These are phyloP conservation scores for Philopotamus ludificatus DNA, from an alignment of 1,140 invertebrate species.

Conservation along the genomic window DNA sequence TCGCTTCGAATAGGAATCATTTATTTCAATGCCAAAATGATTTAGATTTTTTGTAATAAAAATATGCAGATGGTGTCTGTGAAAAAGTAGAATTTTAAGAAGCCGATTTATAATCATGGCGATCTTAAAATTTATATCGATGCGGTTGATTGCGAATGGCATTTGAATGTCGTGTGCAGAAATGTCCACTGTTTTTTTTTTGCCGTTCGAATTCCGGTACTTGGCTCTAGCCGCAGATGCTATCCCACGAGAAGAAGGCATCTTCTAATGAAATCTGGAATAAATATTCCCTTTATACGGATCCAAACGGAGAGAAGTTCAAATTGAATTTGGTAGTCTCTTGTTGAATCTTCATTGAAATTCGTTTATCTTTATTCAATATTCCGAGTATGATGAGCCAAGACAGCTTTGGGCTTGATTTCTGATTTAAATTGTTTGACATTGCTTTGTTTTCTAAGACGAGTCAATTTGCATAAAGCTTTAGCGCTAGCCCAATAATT, in stretches of 20 bases:
- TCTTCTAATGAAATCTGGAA: conserved; percentile 23
- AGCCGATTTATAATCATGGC: too few species aligned
- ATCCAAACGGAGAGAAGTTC: conserved; percentile 5
- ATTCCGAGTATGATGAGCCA: conserved; percentile 12
- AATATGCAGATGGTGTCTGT: too few species aligned
- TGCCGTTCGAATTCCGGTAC: conserved; percentile 1
- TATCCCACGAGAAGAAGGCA: conserved; percentile 4
- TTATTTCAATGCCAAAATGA: too few species aligned
- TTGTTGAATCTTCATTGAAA: conserved; percentile 24
- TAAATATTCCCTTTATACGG: conserved; percentile 7
- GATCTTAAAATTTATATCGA: too few species aligned
- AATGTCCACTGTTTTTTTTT: conserved; percentile 1
- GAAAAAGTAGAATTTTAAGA: too few species aligned
- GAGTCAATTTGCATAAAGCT: conserved; percentile 22
- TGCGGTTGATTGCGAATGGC: too few species aligned
- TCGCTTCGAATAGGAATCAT: not conserved
- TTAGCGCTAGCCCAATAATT: too few species aligned
- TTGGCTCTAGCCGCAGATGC: conserved; percentile 6
- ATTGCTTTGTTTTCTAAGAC: conserved; percentile 20
- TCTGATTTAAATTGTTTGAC: conserved; percentile 23
- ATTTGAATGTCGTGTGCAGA: conserved; percentile 4
- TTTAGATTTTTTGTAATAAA: too few species aligned
- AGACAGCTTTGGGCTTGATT: conserved; percentile 11
- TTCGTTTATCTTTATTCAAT: conserved; percentile 27
- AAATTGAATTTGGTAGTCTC: conserved; percentile 13